Evolutionary conservation across 2,888 invertebrate species (phyloP).

Genomic region (Idaea straminata): DNA sequence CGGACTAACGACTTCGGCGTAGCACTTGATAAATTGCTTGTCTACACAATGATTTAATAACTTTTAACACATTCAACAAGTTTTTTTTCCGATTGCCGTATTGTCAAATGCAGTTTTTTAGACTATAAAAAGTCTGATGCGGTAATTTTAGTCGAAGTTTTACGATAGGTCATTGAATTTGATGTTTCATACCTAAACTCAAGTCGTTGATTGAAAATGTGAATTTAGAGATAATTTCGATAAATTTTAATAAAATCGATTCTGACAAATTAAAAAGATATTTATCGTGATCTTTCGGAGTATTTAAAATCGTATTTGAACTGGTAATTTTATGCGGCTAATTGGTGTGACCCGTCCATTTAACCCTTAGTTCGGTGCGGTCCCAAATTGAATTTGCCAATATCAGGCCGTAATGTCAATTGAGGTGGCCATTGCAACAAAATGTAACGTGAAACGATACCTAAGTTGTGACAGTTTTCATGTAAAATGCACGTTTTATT

Average conservation of each 20-base stretch:
- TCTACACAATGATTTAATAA: conserved; percentile 21
- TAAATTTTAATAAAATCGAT: conserved; percentile 4
- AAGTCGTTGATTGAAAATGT: conserved; percentile 25
- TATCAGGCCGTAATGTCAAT: conserved; percentile 16
- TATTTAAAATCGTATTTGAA: conserved; percentile 20
- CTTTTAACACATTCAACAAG: conserved; percentile 26
- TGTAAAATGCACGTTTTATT: conserved; percentile 22
- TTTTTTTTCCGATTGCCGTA: conserved; percentile 27
- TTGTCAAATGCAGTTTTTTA: conserved; percentile 29
- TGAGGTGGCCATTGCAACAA: conserved; percentile 15
- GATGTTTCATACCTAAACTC: conserved; percentile 17
- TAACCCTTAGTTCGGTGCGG: conserved; percentile 25
- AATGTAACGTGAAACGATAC: conserved; percentile 3
- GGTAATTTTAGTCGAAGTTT: conserved; percentile 28
- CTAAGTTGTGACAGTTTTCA: conserved; percentile 9
- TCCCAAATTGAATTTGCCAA: conserved; percentile 32
- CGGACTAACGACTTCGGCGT: background rate
- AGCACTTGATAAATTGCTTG: conserved; percentile 8
- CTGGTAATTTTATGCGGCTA: conserved; percentile 22
- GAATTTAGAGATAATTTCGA: conserved; percentile 8
- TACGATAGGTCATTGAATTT: conserved; percentile 27
- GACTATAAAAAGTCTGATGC: conserved; percentile 26
- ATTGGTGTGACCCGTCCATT: conserved; percentile 28
- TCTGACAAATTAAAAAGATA: conserved; percentile 21
- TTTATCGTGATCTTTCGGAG: conserved; percentile 17